These are phyloP conservation scores for Pseudochromis fuscus DNA, from an alignment of 2,797 vertebrate species.

Conservation along the genomic window DNA sequence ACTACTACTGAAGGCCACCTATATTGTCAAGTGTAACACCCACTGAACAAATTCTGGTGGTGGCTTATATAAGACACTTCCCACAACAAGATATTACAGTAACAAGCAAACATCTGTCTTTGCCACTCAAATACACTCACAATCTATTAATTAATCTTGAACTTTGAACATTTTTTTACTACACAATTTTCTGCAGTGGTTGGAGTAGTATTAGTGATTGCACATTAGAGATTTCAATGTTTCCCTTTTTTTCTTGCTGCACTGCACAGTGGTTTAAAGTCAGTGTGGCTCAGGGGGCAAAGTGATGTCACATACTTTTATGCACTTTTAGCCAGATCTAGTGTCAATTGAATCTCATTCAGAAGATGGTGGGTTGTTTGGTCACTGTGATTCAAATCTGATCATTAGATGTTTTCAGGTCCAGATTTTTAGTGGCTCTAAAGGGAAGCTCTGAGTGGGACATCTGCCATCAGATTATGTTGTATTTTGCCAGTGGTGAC, in stretches of 20 bases:
- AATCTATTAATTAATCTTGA: no score
- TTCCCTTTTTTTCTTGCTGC: rapidly evolving
- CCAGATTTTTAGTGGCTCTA: no score
- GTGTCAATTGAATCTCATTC: no score
- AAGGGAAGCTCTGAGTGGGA: no score
- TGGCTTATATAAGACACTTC: not conserved
- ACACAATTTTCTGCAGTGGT: not conserved
- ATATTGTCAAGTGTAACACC: not conserved
- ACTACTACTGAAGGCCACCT: not conserved
- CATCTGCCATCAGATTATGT: not conserved
- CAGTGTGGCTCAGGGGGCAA: not conserved
- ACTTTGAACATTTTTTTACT: no score
- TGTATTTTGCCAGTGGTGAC: no score
- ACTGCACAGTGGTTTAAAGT: not conserved
- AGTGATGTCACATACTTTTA: not conserved
- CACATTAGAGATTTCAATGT: not conserved
- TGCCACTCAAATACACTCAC: not conserved
- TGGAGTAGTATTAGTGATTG: not conserved
- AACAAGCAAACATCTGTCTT: not conserved
- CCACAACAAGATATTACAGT: slow-evolving; percentile 1
- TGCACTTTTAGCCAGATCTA: no score
- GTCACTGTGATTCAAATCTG: no score
- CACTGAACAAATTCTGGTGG: not conserved
- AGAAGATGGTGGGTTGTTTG: no score
- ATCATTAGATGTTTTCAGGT: no score